These are phyloP conservation scores for Choreutis nemorana DNA, from an alignment of 2,888 invertebrate species.

Conservation along the genomic window DNA sequence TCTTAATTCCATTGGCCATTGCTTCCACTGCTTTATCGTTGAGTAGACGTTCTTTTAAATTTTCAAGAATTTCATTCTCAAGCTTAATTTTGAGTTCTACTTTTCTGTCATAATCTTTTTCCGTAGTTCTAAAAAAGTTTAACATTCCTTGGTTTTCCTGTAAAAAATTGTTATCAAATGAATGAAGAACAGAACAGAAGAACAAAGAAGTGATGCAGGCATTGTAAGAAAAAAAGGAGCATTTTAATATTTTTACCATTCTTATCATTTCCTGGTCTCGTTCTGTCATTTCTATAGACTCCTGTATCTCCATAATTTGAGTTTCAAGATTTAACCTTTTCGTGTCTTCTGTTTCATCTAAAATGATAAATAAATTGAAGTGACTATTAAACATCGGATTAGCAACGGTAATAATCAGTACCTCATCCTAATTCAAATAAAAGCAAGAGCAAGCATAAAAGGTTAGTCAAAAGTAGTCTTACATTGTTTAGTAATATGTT, in stretches of 20 bases:
- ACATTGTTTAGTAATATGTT: slow-evolving; percentile 43
- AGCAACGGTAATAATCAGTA: too few species aligned
- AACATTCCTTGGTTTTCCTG: slow-evolving; percentile 59
- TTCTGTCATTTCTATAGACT: slow-evolving; percentile 69
- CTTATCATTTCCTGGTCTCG: slow-evolving; percentile 64
- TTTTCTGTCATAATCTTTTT: slow-evolving; percentile 55
- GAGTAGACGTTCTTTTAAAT: slow-evolving; percentile 72
- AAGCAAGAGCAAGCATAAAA: too few species aligned
- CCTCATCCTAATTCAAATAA: too few species aligned
- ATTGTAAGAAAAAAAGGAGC: slow-evolving; percentile 2
- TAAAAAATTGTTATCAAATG: too few species aligned
- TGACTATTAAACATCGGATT: too few species aligned
- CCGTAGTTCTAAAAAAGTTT: slow-evolving; percentile 36
- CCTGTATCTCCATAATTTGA: slow-evolving; percentile 61
- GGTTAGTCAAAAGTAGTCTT: slow-evolving; percentile 18
- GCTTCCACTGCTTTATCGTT: slow-evolving; percentile 73
- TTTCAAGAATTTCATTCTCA: slow-evolving; percentile 71
- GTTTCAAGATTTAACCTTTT: slow-evolving; percentile 58
- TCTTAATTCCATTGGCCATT: slow-evolving; percentile 55
- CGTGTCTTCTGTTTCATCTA: slow-evolving; percentile 61
- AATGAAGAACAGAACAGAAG: too few species aligned
- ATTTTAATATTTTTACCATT: slow-evolving; percentile 25
- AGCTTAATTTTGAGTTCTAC: slow-evolving; percentile 59
- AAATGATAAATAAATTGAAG: slow-evolving; percentile 12
- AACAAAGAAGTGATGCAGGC: too few species aligned